Evolutionary conservation across 2,113 vertebrate genomes (phyloP), one percentile per base, ranked within the genome.

Genomic region (Corythaeola cristata): DNA sequence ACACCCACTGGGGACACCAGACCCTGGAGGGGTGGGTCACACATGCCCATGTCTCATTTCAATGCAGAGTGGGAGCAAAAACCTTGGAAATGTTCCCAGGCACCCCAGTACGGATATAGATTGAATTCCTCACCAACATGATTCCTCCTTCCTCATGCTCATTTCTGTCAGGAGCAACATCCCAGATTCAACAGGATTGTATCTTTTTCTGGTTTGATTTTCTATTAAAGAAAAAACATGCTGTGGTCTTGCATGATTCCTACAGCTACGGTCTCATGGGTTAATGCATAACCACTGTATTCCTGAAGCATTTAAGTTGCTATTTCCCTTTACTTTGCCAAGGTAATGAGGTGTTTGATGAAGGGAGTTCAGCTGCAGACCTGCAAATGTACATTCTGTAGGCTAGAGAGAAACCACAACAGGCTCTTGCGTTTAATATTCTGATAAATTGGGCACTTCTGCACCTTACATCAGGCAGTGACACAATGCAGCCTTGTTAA

Each of bases 321-420:
- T 91, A 69, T 96, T 96, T 97, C 93, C 89, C 44, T 76, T 95
- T 71, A 63, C 84, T 95, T 95, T 95, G 94, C 93, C 95, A 88
- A 55, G 66, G 58, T 96, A 94, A 97, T 97, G 86, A 97, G 94
- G 94, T 96, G 96, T 89, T 91, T 94, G 96, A 97, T 95, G 97
- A 97, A 91, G 81, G 67, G 74, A 96, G 79, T 91, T 97, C 86
- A 93, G 87, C 86, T 95, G 92, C 71, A 95, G 85, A 89, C 63
- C 81, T 85, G 81, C 81, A 91, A 92, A 93, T 10, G 45, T 82
- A 76, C 45, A 19, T 86, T 95, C 66, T 94, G 58, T 92, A 96
- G 55, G 67, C 67, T 92, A 50, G 63, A 92, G 17, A 92, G 89
- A 94, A 95, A 96, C 84, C 84, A 89, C 81, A 92, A 87, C 74